Base-by-base conservation (phyloP, 2,113 vertebrate species). In the Pristiophorus japonicus region DNA sequence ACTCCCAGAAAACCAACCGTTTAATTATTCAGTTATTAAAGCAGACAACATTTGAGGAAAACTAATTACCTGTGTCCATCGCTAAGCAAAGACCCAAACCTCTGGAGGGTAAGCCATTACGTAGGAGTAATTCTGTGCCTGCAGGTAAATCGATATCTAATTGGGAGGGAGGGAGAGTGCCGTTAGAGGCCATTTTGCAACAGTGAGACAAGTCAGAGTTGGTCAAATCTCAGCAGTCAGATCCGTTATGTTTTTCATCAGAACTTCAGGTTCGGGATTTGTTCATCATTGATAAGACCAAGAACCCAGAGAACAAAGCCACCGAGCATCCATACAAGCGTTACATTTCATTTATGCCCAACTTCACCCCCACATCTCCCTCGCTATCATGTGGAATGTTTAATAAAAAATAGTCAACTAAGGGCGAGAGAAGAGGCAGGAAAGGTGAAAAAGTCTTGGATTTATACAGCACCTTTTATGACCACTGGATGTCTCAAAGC, bases 171-270 rank as follows among this genome's bases (percentile, higher is more conserved):
- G 8, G 51, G 2, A 88, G 47, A 34, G 20, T 7, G 45, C 6
- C 6, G 2, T 90, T n/a, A 59, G 51, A 59, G 51, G n/a, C 12
- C 27, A 59, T 5, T 90, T 88, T 10, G 27, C 45, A 8, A 42
- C 42, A 47, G 12, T 47, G 81, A 12, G 10, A 73, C 51, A 27
- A 90, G 14, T 34, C 34, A 51, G 4, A 55, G 51, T 45, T 34
- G 90, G 78, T 95, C 95, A 78, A 66, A 94, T 90, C 88, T 96
- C 96, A 96, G 96, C 88, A 95, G 95, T 96, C 95, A 95, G 95
- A 96, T 96, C 95, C 95, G 38, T 92, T 92, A 30, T 66, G 63
- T 20, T 95, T 65, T 96, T 95, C 95, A 66, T 96, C 95, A 96
- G 75, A 59, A n/a, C 75, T 55, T 96, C 96, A 96, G 95, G 95